Evolutionary conservation across 1,140 invertebrate species (phyloP), one percentile per base, ranked within the genome.

Genomic region (Aricia agestis): DNA sequence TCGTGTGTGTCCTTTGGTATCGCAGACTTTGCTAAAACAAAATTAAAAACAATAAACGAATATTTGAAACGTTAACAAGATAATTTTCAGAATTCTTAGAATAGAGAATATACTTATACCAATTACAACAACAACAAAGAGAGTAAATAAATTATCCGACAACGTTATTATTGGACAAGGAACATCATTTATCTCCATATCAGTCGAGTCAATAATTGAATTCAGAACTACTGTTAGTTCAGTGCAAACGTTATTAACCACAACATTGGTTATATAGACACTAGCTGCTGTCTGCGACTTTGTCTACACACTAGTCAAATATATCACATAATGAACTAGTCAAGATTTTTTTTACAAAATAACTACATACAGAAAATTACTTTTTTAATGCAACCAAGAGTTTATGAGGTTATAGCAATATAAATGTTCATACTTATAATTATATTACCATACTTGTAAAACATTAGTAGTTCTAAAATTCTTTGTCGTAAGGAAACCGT

Each of bases 181-280:
- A 52, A 52, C 45, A 15, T 52, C 45, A 52, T 52, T 52, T 52
- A 52, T 52, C 45, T 52, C 45, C 13, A 52, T 52, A 52, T 52
- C 45, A 52, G 45, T 52, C 45, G 45, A 52, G 45, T 52, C 45
- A 52, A 52, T 52, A 52, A 52, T 52, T 52, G 45, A 52, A 52
- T 52, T 52, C 45, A 52, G 45, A 52, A 52, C 45, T 52, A 52
- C 45, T 52, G 45, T 52, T 52, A 15, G 45, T 52, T 52, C 11
- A 52, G 45, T 52, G 45, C 45, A 52, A 52, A 52, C 45, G 13
- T 52, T 52, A 52, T 52, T 52, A 52, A 52, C 45, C 45, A 52
- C 11, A 52, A 52, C 45, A 52, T 52, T 52, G 10, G 11, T 52
- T 52, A 11, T 52, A 52, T 52, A 52, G 45, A 52, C 13, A 52